Conservation (phyloP, 1,140 invertebrate species). For the Trachymyrmex septentrionalis region DNA sequence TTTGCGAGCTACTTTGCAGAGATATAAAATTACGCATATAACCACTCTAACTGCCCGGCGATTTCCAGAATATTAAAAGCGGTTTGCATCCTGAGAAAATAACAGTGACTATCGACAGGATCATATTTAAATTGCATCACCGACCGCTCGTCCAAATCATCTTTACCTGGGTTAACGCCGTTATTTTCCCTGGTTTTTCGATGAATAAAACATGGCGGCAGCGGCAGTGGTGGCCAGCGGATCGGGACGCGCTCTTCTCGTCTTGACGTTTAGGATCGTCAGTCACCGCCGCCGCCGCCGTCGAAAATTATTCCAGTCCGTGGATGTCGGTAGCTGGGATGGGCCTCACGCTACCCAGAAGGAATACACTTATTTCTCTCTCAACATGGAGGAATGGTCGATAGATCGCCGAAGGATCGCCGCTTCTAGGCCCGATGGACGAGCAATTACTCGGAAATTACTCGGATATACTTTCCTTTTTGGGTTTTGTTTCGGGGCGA, state of each 20-base stretch:
- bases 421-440: slow-evolving; percentile 68
- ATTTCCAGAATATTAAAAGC: slow-evolving; percentile 52
- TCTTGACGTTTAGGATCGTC: slow-evolving; percentile 62
- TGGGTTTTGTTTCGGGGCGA: slow-evolving; percentile 74
- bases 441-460: slow-evolving; percentile 79
- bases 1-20: background rate
- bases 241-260: slow-evolving; percentile 46
- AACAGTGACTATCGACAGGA: slow-evolving; percentile 44
- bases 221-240: slow-evolving; percentile 38
- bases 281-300: slow-evolving; percentile 61
- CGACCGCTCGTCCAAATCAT: slow-evolving; percentile 54
- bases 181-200: slow-evolving; percentile 63
- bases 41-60: background rate
- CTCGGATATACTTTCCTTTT: slow-evolving; percentile 72
- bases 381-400: slow-evolving; percentile 58
- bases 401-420: slow-evolving; percentile 68
- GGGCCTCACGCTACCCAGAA: slow-evolving; percentile 74
- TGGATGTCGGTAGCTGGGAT: slow-evolving; percentile 70
- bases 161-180: slow-evolving; percentile 63
- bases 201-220: slow-evolving; percentile 77
- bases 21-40: slow-evolving; percentile 34
- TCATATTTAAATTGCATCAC: slow-evolving; percentile 59
- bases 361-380: slow-evolving; percentile 66
- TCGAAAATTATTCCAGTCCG: slow-evolving; percentile 76
- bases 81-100: slow-evolving; percentile 52